phyloP scores from a whole-genome alignment of 2,113 vertebrate species.

The Brevimyrus niger region DNA sequence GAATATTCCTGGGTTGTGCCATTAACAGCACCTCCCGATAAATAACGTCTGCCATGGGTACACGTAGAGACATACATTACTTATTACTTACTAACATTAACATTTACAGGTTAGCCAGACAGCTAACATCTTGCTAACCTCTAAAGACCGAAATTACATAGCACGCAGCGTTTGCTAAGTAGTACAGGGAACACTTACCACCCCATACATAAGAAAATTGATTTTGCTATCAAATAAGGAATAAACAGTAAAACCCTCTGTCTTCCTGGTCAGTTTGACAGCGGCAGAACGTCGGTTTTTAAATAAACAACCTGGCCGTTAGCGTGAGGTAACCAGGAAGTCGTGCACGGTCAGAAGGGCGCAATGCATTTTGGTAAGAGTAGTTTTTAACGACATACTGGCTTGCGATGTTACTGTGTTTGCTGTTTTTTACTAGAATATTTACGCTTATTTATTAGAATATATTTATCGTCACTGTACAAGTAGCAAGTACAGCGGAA shows the following conservation, averaged over 20 bases:
- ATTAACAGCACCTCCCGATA: neutral
- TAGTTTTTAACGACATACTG: neutral
- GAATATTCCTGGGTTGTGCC: neutral
- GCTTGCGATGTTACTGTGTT: neutral
- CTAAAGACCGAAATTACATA: neutral
- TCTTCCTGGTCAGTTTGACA: conserved; percentile 4
- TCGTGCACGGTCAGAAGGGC: neutral
- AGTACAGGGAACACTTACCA: conserved; percentile 4
- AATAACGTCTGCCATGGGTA: neutral
- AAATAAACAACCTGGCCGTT: conserved; percentile 13
- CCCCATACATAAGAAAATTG: neutral
- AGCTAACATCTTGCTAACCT: neutral
- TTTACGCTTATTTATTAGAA: neutral
- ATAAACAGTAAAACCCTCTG: neutral
- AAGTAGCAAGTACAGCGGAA: neutral
- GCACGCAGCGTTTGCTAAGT: neutral
- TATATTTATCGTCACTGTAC: neutral
- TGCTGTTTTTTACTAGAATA: neutral
- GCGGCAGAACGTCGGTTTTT: neutral
- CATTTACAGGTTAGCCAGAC: neutral
- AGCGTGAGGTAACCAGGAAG: conserved; percentile 27
- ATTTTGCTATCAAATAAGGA: neutral
- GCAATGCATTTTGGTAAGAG: conserved; percentile 3
- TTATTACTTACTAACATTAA: neutral
- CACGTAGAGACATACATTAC: neutral